phyloP scores from a whole-genome alignment of 1,140 invertebrate species.

The Drosophila baimaii region DNA sequence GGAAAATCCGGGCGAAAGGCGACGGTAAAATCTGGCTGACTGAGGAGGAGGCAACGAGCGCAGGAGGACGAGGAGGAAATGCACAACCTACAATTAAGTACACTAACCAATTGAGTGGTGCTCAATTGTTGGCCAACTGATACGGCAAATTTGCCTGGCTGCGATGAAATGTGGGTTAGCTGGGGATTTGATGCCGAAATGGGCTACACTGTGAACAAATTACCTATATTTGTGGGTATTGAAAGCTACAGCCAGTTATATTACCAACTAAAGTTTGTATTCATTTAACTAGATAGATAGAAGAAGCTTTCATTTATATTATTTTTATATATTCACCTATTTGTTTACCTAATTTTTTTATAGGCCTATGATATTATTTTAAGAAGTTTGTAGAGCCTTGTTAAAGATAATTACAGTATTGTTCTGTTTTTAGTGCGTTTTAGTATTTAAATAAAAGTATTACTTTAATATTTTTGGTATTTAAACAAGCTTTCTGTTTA shows the following conservation, averaged over 20 bases:
- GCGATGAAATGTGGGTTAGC: constrained; percentile 11
- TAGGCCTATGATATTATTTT: too few relatives aligned
- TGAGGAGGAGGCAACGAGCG: neutral
- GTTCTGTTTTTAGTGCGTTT: too few relatives aligned
- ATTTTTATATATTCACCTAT: too few relatives aligned
- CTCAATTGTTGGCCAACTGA: constrained; percentile 36
- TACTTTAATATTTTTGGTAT: neutral
- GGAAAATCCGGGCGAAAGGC: neutral
- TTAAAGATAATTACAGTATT: too few relatives aligned
- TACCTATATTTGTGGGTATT: neutral
- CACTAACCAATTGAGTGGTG: constrained; percentile 44
- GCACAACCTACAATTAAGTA: constrained; percentile 43
- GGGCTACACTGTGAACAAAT: neutral
- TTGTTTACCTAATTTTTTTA: too few relatives aligned
- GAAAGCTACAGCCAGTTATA: too few relatives aligned
- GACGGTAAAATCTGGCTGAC: neutral
- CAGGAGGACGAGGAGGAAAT: too few relatives aligned
- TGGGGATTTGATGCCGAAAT: constrained; percentile 6
- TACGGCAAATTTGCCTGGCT: constrained; percentile 29
- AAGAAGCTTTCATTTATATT: too few relatives aligned
- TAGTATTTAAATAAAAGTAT: too few relatives aligned
- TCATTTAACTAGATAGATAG: too few relatives aligned
- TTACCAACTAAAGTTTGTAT: fast-evolving
- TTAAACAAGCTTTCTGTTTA: neutral
- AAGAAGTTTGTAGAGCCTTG: too few relatives aligned